A percentile compares a stretch with the other conserved stretches of the same genome.
phyloP scores from a whole-genome alignment of 2,888 invertebrate genomes.

The Andrena flavipes region DNA sequence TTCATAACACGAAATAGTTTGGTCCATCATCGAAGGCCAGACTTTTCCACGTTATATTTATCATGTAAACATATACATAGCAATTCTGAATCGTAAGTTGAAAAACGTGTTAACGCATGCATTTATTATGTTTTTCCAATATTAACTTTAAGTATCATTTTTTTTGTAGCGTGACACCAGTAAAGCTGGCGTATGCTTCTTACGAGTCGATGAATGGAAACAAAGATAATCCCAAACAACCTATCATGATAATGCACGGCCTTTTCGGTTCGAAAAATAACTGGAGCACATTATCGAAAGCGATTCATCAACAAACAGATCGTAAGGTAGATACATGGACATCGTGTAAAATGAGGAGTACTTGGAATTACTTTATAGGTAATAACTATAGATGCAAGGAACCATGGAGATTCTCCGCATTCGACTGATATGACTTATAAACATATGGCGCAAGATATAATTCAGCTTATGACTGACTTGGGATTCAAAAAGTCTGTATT shows the following conservation, averaged over 20 bases:
- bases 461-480: constrained; percentile 88
- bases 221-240: constrained; percentile 83
- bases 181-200: constrained; percentile 89
- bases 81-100: constrained; percentile 46
- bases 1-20: constrained; percentile 41
- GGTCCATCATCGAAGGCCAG: constrained; percentile 17
- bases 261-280: constrained; percentile 94
- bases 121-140: background rate
- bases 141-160: background rate
- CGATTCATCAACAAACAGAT: constrained; percentile 88
- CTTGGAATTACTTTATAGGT: constrained; percentile 84
- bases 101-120: background rate
- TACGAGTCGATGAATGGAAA: constrained; percentile 87
- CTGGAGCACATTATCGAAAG: constrained; percentile 93
- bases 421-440: constrained; percentile 90
- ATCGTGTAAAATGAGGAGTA: constrained; percentile 20
- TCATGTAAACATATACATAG: constrained; percentile 17
- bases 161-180: constrained; percentile 81
- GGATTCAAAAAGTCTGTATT: constrained; percentile 88
- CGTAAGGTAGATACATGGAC: constrained; percentile 85
- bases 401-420: constrained; percentile 98
- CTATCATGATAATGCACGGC: constrained; percentile 95
- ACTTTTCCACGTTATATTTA: constrained; percentile 21
- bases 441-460: constrained; percentile 91
- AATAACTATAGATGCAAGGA: constrained; percentile 94